Base-by-base conservation (phyloP, 1,140 invertebrate genomes). In the Panagrolaimus sp. region DNA sequence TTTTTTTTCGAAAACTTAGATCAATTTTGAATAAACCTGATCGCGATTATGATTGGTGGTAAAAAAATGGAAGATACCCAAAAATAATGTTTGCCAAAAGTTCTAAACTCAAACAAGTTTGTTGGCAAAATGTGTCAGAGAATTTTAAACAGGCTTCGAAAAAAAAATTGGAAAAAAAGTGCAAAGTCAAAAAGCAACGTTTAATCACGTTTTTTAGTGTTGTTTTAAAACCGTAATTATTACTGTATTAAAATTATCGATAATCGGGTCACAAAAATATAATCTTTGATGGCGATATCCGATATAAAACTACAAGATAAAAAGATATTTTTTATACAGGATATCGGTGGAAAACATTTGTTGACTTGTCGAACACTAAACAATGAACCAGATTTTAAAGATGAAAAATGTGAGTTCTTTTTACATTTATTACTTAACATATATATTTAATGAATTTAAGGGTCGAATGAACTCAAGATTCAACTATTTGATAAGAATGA, bases 291-390 rank as follows among this genome's bases (percentile, higher is more conserved):
- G 8, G 10, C 52, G 28, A 58, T 58, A 12, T 21, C 52, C 5
- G 52, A 21, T 12, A 21, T 28, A 58, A 58, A 58, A 26, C 17
- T 26, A 28, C 28, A 21, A 3, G 28, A n/a, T 28, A 28, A 28
- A 28, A 21, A 28, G 0, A 10, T 21, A 8, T 58, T 58, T 58
- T 58, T 21, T 21, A 26, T 28, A 28, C 21, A 58, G 52, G 28
- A 58, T 58, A 28, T 58, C 52, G 52, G 52, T 24, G 52, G 52
- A 21, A 58, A 58, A n/a, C 52, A 58, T 58, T n/a, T 58, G 12
- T n/a, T 58, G 10, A 28, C 28, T 12, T 21, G 21, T n/a, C 21
- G 28, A 21, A 4, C 52, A 5, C 21, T 17, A 1, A 21, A 21
- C 17, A 58, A 12, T 21, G 52, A 58, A 26, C 52, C 21, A 28